Evolutionary conservation across 2,797 vertebrate genomes (phyloP).

Genomic region (Gouania willdenowi): DNA sequence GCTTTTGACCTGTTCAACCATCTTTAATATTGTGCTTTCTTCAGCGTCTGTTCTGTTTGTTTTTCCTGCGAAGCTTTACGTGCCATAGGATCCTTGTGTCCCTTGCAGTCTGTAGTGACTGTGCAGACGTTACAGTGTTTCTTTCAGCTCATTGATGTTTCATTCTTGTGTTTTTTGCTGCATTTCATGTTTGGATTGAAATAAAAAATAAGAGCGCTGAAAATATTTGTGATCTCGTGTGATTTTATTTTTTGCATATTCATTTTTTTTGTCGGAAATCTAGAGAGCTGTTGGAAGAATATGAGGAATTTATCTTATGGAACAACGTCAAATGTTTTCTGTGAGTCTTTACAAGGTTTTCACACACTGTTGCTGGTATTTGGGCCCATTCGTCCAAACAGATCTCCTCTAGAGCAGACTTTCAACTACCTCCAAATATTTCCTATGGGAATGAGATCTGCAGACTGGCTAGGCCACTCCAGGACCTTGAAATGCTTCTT

Average conservation of each 20-base stretch:
- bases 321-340: too few species aligned
- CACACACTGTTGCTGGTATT: too few species aligned
- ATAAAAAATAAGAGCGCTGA: constrained; percentile 68
- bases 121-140: constrained; percentile 30
- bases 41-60: constrained; percentile 16
- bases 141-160: constrained; percentile 44
- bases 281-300: too few species aligned
- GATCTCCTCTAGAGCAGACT: too few species aligned
- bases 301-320: too few species aligned
- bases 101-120: constrained; percentile 21
- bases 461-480: too few species aligned
- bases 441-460: too few species aligned
- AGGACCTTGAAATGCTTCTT: too few species aligned
- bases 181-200: constrained; percentile 66
- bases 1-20: constrained; percentile 13
- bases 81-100: constrained; percentile 45
- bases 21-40: constrained; percentile 16
- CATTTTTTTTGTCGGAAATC: too few species aligned
- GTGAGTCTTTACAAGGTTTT: too few species aligned
- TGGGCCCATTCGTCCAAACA: too few species aligned
- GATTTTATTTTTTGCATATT: background rate
- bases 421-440: too few species aligned
- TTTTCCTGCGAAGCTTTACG: constrained; percentile 27
- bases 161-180: constrained; percentile 54
- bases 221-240: background rate